Evolutionary conservation across 2,797 vertebrate genomes (phyloP).

Genomic region (Neosilurus hyrtlii): DNA sequence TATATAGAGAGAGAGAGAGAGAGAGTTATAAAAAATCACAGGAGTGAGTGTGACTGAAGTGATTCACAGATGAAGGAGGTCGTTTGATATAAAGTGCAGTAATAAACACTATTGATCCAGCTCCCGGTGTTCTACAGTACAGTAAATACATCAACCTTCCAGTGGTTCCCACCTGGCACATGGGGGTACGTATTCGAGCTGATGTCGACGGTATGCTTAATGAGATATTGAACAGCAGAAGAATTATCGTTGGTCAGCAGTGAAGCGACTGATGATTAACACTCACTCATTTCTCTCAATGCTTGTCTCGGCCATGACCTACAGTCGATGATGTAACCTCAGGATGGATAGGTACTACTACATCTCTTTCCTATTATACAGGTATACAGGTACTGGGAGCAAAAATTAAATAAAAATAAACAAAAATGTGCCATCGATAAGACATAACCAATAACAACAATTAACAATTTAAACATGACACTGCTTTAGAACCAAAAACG

Average conservation of each 20-base stretch:
- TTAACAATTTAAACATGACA: not conserved
- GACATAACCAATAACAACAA: conserved; percentile 27
- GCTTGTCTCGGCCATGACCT: conserved; percentile 24
- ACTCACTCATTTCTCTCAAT: not conserved
- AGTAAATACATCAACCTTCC: not conserved
- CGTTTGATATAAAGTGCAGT: not conserved
- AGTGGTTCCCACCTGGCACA: conserved; percentile 52
- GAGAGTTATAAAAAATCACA: no score
- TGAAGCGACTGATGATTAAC: conserved; percentile 7
- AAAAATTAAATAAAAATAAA: conserved; percentile 5
- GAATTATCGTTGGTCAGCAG: conserved; percentile 21
- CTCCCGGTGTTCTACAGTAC: not conserved
- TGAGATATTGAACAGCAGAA: conserved; percentile 45
- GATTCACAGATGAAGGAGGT: not conserved
- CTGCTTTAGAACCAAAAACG: conserved; percentile 39
- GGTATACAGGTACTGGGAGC: not conserved
- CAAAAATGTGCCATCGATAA: conserved; percentile 27
- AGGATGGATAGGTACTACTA: not conserved
- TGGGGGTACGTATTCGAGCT: conserved; percentile 43
- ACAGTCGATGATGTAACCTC: no score
- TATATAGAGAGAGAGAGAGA: no score
- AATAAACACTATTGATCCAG: not conserved
- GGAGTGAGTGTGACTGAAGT: not conserved
- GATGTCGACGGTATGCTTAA: conserved; percentile 54
- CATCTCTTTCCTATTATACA: conserved; percentile 9